Evolutionary conservation across 2,888 invertebrate species (phyloP), one percentile per base, ranked within the genome.

Genomic region (Hanleya hanleyi): DNA sequence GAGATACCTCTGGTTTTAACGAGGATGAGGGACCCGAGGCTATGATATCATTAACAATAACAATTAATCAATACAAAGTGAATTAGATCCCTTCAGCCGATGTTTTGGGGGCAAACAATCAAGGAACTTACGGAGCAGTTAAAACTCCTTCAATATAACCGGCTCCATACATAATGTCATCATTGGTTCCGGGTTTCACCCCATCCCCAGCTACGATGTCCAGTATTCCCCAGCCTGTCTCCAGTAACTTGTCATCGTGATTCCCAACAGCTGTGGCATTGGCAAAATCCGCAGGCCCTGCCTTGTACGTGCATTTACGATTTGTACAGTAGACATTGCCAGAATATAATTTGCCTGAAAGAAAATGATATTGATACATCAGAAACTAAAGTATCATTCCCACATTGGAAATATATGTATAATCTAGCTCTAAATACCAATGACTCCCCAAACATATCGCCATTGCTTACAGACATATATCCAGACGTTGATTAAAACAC

Each of bases 181-280:
- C 82, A n/a, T 57, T 66, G 4, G 73, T 32, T 4, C 47, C 62
- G 5, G 57, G 61, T 22, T 49, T 37, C n/a, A n/a, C n/a, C 0
- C 82, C 83, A 57, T 83, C 69, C 0, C 88, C 88, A 22, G 88
- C 82, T 1, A 69, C 72, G 18, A 89, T 82, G 64, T 89, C 84
- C 51, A 89, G 82, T 22, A 88, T 82, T 2, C 87, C 88, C 89
- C 89, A 89, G 3, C 89, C 89, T 51, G 84, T 87, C 33, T 77
- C 67, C 50, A 78, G 50, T 47, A 88, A 67, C 0, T 85, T 84
- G 74, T 86, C 83, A 77, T 87, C 84, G 77, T 83, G 88, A 6
- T 76, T 72, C 7, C 83, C 88, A 68, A 82, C 83, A 0, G 88
- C 88, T 15, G 84, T 81, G 9, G 84, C 84, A 1, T 22, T 22